phyloP scores from a whole-genome alignment of 2,113 vertebrate genomes.

The Alethe castanea region DNA sequence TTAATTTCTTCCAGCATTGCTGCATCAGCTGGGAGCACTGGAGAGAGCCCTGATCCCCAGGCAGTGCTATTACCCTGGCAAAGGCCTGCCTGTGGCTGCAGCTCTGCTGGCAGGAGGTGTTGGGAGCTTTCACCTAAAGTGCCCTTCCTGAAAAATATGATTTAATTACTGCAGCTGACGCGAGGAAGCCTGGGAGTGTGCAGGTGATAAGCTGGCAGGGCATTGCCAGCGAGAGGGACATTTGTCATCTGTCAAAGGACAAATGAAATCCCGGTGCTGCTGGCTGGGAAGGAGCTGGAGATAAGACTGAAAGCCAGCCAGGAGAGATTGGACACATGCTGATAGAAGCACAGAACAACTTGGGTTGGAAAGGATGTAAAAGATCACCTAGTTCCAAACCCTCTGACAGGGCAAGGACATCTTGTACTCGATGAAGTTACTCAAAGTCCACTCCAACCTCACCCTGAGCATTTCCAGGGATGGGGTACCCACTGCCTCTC shows the following conservation, averaged over 20 bases:
- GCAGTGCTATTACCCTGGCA: background rate
- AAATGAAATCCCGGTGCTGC: background rate
- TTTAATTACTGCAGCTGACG: background rate
- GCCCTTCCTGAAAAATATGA: background rate
- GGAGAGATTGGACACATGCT: background rate
- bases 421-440: background rate
- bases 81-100: background rate
- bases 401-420: background rate
- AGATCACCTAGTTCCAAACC: background rate
- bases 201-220: constrained; percentile 5
- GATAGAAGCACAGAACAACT: background rate
- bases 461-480: background rate
- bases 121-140: background rate
- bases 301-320: background rate
- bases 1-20: background rate
- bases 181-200: background rate
- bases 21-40: background rate
- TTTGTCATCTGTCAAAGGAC: background rate
- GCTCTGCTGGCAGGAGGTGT: background rate
- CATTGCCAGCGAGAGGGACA: background rate
- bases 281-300: background rate
- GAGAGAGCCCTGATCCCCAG: background rate
- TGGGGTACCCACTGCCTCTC: background rate
- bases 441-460: background rate
- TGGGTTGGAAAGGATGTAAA: background rate